phyloP scores from a whole-genome alignment of 1,140 invertebrate species.

The Hylaeus volcanicus region DNA sequence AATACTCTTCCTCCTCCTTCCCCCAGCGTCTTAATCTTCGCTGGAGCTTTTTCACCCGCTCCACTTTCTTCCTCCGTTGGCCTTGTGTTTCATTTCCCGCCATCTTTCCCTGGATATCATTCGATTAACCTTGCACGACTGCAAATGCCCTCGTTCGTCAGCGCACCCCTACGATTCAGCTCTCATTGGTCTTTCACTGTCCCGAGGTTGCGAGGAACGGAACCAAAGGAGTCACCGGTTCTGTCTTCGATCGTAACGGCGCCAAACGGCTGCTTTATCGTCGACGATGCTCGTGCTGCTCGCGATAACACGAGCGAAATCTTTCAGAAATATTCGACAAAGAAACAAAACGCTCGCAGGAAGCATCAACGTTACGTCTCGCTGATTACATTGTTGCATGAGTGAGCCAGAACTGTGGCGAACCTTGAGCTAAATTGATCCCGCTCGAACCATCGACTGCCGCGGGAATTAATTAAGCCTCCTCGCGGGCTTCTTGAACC shows the following conservation, averaged over 20 bases:
- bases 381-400: constrained; percentile 8
- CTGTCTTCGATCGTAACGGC: constrained; percentile 35
- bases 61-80: neutral
- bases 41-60: neutral
- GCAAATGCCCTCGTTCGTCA: neutral
- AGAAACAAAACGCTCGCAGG: neutral
- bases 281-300: neutral
- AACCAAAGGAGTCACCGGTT: neutral
- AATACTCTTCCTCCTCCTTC: neutral
- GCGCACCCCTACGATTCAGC: neutral
- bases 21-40: neutral
- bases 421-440: constrained; percentile 22
- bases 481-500: neutral
- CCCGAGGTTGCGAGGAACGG: neutral
- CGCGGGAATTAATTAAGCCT: constrained; percentile 12
- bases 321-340: neutral
- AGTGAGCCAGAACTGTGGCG: neutral
- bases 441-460: neutral
- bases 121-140: neutral
- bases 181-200: neutral
- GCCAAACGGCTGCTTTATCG: constrained; percentile 1
- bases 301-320: neutral
- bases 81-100: neutral
- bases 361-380: neutral
- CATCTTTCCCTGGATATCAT: neutral